These are phyloP conservation scores for Lophochroa leadbeateri DNA, from an alignment of 2,113 vertebrate species.

Conservation along the genomic window DNA sequence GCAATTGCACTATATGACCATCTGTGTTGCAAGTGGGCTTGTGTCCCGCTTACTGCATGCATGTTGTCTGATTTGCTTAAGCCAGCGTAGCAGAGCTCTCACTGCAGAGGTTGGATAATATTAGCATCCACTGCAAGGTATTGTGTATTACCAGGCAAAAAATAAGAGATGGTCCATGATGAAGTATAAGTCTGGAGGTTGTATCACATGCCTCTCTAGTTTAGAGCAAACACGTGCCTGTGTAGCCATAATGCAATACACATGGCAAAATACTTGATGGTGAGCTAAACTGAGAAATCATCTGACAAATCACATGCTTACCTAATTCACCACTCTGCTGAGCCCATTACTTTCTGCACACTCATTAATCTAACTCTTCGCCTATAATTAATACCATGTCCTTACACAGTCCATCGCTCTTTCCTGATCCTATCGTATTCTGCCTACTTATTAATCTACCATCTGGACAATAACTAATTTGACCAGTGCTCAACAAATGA, in stretches of 20 bases:
- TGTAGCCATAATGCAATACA: not conserved
- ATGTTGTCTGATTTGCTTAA: rapidly evolving
- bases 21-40: not conserved
- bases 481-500: not conserved
- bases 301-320: not conserved
- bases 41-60: rapidly evolving
- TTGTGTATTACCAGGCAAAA: not conserved
- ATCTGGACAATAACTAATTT: not conserved
- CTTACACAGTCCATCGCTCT: not conserved
- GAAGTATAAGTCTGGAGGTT: not conserved
- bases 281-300: not conserved
- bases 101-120: not conserved
- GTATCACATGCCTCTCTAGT: not conserved
- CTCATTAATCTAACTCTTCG: not conserved
- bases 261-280: not conserved
- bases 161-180: not conserved
- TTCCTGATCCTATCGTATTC: not conserved
- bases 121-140: not conserved
- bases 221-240: not conserved
- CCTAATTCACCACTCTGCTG: not conserved
- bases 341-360: not conserved
- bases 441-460: not conserved
- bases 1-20: not conserved
- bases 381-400: not conserved
- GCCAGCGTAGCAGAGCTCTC: not conserved